phyloP scores from a whole-genome alignment of 1,140 invertebrate species.

The Conus ventricosus region DNA sequence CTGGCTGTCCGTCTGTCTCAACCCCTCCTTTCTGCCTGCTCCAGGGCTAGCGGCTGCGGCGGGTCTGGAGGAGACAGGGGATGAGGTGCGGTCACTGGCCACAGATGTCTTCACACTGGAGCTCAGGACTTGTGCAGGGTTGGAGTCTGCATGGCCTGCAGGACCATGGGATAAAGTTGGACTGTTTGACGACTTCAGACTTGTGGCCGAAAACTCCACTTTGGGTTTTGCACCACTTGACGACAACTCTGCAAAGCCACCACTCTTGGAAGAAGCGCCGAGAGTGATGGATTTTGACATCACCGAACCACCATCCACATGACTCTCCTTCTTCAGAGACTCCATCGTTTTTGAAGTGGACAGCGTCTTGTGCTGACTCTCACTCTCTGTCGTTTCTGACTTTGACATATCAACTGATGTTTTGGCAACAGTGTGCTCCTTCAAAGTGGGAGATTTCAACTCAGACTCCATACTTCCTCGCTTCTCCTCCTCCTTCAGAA shows the following conservation, averaged over 20 bases:
- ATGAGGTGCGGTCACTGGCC: not conserved
- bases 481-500: not conserved
- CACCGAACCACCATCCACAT: not conserved
- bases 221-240: not conserved
- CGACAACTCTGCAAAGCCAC: not conserved
- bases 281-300: not conserved
- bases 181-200: not conserved
- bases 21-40: constrained; percentile 7
- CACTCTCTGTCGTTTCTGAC: not conserved
- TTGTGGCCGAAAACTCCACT: not conserved
- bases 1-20: constrained; percentile 21
- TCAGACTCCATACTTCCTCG: not conserved
- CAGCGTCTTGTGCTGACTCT: not conserved
- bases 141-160: not conserved
- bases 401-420: not conserved
- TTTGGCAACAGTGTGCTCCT: not conserved
- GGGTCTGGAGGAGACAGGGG: not conserved
- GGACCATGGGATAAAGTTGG: not conserved
- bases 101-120: not conserved
- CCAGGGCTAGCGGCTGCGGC: not conserved
- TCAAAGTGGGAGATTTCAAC: not conserved
- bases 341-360: constrained; percentile 1
- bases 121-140: not conserved
- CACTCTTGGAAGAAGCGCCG: not conserved
- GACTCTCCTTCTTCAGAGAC: not conserved